phyloP scores from a whole-genome alignment of 1,140 invertebrate genomes.

The Adelges cooleyi region DNA sequence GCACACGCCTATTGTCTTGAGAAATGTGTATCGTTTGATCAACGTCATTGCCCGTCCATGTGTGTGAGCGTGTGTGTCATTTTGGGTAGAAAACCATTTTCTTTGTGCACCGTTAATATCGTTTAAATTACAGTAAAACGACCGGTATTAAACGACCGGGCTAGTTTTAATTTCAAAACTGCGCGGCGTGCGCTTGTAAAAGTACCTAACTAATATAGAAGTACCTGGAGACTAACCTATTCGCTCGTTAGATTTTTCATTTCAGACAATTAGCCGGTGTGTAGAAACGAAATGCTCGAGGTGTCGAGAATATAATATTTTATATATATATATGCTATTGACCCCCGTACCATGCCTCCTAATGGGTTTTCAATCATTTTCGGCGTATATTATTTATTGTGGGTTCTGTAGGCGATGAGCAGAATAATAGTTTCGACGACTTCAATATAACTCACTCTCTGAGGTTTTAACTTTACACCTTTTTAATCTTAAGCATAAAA shows the following conservation, averaged over 20 bases:
- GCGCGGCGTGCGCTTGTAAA: background rate
- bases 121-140: slow-evolving; percentile 12
- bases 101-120: slow-evolving; percentile 15
- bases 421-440: background rate
- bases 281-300: background rate
- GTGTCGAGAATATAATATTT: background rate
- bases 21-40: slow-evolving; percentile 10
- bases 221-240: too few species aligned
- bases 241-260: slow-evolving; percentile 3
- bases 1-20: slow-evolving; percentile 11
- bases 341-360: background rate
- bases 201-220: background rate
- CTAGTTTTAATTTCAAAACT: background rate
- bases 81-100: background rate
- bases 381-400: background rate
- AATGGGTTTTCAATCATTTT: slow-evolving; percentile 15
- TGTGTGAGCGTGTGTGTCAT: background rate
- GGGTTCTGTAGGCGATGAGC: slow-evolving; percentile 1
- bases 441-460: background rate
- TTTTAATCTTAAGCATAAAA: too few species aligned
- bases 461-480: background rate
- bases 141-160: background rate
- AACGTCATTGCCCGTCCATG: background rate
- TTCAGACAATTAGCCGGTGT: background rate
- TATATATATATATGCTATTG: background rate